Evolutionary conservation across 2,888 invertebrate species (phyloP).

Genomic region (Diarsia brunnea): DNA sequence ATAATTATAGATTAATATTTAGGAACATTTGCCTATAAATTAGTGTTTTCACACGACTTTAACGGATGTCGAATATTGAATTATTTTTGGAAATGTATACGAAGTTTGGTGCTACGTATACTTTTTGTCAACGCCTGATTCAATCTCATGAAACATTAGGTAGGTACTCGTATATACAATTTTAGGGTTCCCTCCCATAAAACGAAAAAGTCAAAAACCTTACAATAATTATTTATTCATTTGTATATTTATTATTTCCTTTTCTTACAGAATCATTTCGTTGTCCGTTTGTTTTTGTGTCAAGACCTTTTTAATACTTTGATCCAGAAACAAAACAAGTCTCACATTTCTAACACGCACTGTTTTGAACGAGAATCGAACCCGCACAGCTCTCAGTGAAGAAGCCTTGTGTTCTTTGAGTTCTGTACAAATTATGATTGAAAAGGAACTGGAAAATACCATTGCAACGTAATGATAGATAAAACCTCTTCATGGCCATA

Average conservation of each 20-base stretch:
- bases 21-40: constrained; percentile 56
- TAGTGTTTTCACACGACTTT: constrained; percentile 35
- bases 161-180: neutral
- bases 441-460: no score
- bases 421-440: neutral
- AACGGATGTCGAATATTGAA: constrained; percentile 48
- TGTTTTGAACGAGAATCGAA: neutral
- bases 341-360: neutral
- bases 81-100: constrained; percentile 19
- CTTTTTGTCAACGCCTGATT: neutral
- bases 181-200: neutral
- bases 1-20: constrained; percentile 58
- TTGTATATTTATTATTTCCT: no score
- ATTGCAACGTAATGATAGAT: neutral
- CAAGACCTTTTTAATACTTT: no score
- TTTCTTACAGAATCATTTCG: no score
- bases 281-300: neutral
- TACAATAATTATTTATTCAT: no score
- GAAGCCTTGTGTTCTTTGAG: no score
- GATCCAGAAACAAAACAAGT: no score
- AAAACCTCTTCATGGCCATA: neutral
- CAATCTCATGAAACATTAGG: neutral
- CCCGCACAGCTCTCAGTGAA: no score
- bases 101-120: neutral
- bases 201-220: neutral